These are phyloP conservation scores for Phylloscopus collybita DNA, from an alignment of 2,797 vertebrate genomes.

Conservation along the genomic window DNA sequence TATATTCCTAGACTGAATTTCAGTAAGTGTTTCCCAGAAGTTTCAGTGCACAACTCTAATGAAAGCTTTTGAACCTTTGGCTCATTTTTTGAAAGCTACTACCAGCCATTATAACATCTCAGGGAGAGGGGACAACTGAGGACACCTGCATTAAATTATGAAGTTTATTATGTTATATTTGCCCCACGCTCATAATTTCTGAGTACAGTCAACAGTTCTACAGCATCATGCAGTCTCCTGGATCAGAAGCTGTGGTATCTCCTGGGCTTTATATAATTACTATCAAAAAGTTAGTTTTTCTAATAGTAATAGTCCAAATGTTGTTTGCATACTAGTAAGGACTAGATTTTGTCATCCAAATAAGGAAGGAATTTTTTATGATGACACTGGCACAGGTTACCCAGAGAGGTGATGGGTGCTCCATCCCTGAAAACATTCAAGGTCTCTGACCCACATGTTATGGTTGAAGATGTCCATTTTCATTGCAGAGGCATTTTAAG, in stretches of 20 bases:
- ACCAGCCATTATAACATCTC: background rate
- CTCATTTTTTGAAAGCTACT: background rate
- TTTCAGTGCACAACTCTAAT: background rate
- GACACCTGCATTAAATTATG: background rate
- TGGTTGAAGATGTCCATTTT: background rate
- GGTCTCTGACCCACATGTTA: background rate
- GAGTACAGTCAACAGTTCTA: background rate
- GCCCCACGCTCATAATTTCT: background rate
- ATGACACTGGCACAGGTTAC: background rate
- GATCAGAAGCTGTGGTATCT: background rate
- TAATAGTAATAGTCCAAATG: background rate
- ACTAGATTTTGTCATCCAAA: background rate
- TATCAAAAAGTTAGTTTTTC: background rate
- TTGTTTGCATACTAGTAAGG: background rate
- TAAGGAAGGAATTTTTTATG: background rate
- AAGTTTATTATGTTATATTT: background rate
- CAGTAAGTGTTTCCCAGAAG: background rate
- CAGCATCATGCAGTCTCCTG: background rate
- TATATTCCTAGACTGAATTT: background rate
- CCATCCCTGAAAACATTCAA: background rate
- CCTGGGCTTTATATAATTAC: background rate
- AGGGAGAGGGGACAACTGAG: background rate
- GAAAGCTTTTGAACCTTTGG: background rate
- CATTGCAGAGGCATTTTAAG: background rate
- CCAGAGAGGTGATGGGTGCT: background rate